Base-by-base conservation (phyloP, 2,797 vertebrate genomes). In the Pelochelys cantorii region DNA sequence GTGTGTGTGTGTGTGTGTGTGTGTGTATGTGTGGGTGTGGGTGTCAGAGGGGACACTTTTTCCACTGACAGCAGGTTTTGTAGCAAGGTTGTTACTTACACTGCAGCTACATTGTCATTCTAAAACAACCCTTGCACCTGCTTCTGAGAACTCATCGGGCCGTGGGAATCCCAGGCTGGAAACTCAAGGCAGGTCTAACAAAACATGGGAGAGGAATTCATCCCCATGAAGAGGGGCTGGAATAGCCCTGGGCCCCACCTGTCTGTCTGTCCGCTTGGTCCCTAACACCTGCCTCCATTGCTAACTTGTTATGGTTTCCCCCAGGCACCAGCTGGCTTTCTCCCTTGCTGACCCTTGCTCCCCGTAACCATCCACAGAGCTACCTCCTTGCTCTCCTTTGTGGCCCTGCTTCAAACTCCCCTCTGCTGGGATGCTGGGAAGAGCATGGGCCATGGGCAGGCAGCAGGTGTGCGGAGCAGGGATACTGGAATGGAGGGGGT, bases 81-180 rank as follows among this genome's bases (percentile, higher is more conserved):
- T 34, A 18, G 62, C 62, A 34, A 6, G 8, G 31, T 18, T 68
- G n/a, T 68, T n/a, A n/a, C 31, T 20, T 18, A 31, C 14, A 4
- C 8, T 17, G 31, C 31, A 20, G n/a, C 31, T 8, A n/a, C 62
- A 7, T 15, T 68, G 31, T 68, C 62, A 10, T 68, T 68, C 31
- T 17, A 18, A 34, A 68, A 18, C 4, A 7, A n/a, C 31, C 31
- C 29, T 31, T 2, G 7, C 7, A 1, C 60, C 60, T 1, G 31
- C 31, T 10, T 68, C 31, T 10, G 17, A 23, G 56, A 57, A 57
- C 7, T 23, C 22, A 22, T 57, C 8, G 7, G 22, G 22, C 31
- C 17, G 17, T 13, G 15, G 17, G 62, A 68, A 68, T 68, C 31
- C 8, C 0, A 68, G 62, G 17, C 62, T 20, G 31, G 31, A 17